phyloP scores from a whole-genome alignment of 2,113 vertebrate genomes.

The Rhizomys pruinosus region DNA sequence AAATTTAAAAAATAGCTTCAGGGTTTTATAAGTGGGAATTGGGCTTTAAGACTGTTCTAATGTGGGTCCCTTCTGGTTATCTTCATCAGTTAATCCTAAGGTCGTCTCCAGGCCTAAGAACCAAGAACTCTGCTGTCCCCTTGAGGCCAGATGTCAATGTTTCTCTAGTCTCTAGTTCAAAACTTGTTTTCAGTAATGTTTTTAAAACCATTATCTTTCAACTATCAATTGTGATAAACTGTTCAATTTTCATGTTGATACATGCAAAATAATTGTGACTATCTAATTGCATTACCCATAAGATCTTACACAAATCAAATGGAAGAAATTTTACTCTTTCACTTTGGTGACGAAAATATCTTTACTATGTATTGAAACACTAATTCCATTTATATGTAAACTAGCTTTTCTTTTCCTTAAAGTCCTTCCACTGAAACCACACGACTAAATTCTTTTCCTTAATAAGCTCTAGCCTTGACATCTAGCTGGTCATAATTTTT shows the following conservation, averaged over 20 bases:
- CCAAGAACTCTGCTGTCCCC: not conserved
- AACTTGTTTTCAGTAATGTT: slow-evolving; percentile 8
- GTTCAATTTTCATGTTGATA: not conserved
- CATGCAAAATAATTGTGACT: slow-evolving; percentile 29
- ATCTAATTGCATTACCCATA: not conserved
- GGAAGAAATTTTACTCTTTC: not conserved
- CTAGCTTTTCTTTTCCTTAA: slow-evolving; percentile 24
- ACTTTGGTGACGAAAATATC: not conserved
- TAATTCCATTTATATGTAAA: not conserved
- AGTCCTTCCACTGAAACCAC: slow-evolving; percentile 13
- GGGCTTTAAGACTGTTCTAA: not conserved
- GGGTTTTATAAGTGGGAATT: not conserved
- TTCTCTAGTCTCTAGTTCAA: slow-evolving; percentile 6
- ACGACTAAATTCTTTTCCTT: slow-evolving; percentile 9
- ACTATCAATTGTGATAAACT: not conserved
- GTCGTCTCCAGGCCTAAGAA: not conserved
- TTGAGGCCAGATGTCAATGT: not conserved
- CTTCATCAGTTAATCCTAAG: not conserved
- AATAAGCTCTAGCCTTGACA: not conserved
- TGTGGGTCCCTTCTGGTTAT: not conserved
- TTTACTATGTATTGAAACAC: slow-evolving; percentile 18
- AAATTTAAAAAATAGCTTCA: too few species aligned
- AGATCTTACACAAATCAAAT: slow-evolving; percentile 11
- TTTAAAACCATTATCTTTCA: not conserved
- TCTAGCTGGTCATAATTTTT: not conserved